A percentile compares a stretch with the other conserved stretches of the same genome.
Evolutionary conservation across 92 coral and sea anemone species (phyloP).

Genomic region (Epizoanthus ramosus): DNA sequence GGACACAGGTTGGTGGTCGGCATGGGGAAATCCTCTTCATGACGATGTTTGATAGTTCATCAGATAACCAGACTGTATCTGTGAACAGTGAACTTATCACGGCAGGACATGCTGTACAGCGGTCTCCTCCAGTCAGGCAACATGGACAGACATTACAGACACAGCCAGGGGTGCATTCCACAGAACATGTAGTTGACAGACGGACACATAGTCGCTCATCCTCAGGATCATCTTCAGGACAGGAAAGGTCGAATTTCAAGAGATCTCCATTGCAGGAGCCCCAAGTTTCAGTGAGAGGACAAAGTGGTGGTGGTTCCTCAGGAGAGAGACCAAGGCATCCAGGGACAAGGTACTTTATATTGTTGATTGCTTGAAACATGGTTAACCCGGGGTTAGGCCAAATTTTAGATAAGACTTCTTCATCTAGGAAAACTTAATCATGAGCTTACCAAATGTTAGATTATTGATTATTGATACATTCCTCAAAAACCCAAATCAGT

Average conservation of each 20-base stretch:
- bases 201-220: conserved; percentile 11
- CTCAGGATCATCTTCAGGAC: conserved; percentile 5
- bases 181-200: background rate
- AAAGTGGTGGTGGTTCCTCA: background rate
- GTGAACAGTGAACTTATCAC: conserved; percentile 10
- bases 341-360: background rate
- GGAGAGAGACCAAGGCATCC: background rate
- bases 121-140: background rate
- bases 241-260: background rate
- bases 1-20: conserved; percentile 47
- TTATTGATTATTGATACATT: too few relatives aligned
- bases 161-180: background rate
- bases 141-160: background rate
- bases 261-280: background rate
- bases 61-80: background rate
- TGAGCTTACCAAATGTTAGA: too few relatives aligned
- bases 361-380: background rate
- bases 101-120: conserved; percentile 7
- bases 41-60: conserved; percentile 34
- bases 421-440: too few relatives aligned
- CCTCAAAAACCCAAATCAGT: too few relatives aligned
- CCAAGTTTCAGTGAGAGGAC: background rate
- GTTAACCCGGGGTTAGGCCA: background rate
- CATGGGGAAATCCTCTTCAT: conserved; percentile 44
- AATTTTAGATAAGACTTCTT: background rate